A percentile compares a stretch with the other conserved stretches of the same genome.
These are phyloP conservation scores for Luffia ferchaultella DNA, from an alignment of 2,888 invertebrate species.

Conservation along the genomic window DNA sequence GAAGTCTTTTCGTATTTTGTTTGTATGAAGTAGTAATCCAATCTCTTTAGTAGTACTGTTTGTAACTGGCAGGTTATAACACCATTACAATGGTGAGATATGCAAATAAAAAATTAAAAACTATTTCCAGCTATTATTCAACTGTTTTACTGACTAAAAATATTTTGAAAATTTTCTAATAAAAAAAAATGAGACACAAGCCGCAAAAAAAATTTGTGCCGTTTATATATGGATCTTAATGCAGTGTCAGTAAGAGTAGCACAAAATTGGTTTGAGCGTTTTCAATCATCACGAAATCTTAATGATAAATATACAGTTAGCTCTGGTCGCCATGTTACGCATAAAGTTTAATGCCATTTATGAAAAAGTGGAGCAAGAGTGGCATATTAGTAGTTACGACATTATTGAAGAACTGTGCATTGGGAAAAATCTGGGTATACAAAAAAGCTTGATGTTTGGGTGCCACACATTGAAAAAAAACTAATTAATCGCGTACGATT, in stretches of 20 bases:
- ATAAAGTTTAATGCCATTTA: background rate
- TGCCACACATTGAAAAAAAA: background rate
- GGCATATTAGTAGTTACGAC: background rate
- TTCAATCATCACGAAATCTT: background rate
- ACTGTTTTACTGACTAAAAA: background rate
- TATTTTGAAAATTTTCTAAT: background rate
- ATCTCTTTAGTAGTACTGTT: background rate
- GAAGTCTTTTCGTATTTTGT: background rate
- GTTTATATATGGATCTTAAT: background rate
- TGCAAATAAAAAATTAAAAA: background rate
- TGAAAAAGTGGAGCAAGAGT: background rate
- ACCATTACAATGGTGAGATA: background rate
- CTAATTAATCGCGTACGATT: background rate
- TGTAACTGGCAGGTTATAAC: background rate
- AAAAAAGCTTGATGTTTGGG: background rate
- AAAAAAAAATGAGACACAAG: background rate
- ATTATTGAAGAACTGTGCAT: background rate
- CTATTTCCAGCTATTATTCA: background rate
- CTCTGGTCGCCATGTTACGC: background rate
- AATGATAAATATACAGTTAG: background rate
- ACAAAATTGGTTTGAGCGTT: background rate
- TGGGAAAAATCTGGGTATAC: background rate
- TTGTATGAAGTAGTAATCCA: background rate
- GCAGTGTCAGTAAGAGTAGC: background rate
- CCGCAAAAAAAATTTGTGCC: background rate